Percentiles rank a stretch among this genome's conserved stretches.
These are phyloP conservation scores for Gymnoscelis rufifasciata DNA, from an alignment of 2,888 invertebrate genomes.

Conservation along the genomic window DNA sequence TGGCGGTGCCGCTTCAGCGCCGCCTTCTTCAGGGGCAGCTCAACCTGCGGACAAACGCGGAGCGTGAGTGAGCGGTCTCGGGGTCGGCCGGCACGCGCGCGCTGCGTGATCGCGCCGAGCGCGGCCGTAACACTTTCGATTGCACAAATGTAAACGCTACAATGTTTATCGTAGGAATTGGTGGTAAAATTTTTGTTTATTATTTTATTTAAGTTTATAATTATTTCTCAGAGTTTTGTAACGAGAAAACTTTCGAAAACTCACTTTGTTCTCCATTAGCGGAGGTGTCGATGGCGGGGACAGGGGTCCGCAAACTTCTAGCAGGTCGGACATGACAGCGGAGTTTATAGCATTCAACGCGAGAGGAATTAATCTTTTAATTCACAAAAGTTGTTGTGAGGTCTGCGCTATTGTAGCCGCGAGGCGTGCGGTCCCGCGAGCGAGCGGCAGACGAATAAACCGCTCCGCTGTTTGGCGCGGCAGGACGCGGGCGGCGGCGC, in stretches of 20 bases:
- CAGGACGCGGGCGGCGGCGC: constrained; percentile 81
- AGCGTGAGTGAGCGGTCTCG: constrained; percentile 63
- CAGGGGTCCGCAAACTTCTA: constrained; percentile 77
- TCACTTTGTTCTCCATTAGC: constrained; percentile 78
- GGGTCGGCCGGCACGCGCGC: constrained; percentile 53
- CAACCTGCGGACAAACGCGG: constrained; percentile 70
- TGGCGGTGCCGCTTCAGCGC: constrained; percentile 58
- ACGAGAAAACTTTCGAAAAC: constrained; percentile 43
- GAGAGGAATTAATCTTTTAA: constrained; percentile 67
- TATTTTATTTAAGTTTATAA: constrained; percentile 16
- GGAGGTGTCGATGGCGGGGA: constrained; percentile 87
- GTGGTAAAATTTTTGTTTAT: too few species aligned
- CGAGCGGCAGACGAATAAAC: constrained; percentile 75
- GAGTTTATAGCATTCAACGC: constrained; percentile 56
- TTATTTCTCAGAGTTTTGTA: constrained; percentile 8
- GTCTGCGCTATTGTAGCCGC: constrained; percentile 44
- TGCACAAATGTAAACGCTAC: constrained; percentile 47
- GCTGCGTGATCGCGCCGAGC: constrained; percentile 61
- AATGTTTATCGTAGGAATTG: background rate
- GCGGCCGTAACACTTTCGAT: constrained; percentile 59
- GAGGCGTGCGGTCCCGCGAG: constrained; percentile 68
- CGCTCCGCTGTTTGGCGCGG: constrained; percentile 59
- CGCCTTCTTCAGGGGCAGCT: constrained; percentile 64
- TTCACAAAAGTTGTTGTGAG: constrained; percentile 66
- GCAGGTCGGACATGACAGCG: constrained; percentile 63